Percentiles rank a stretch among this genome's conserved stretches.
phyloP scores from a whole-genome alignment of 2,113 vertebrate species.

The Cettia cetti region DNA sequence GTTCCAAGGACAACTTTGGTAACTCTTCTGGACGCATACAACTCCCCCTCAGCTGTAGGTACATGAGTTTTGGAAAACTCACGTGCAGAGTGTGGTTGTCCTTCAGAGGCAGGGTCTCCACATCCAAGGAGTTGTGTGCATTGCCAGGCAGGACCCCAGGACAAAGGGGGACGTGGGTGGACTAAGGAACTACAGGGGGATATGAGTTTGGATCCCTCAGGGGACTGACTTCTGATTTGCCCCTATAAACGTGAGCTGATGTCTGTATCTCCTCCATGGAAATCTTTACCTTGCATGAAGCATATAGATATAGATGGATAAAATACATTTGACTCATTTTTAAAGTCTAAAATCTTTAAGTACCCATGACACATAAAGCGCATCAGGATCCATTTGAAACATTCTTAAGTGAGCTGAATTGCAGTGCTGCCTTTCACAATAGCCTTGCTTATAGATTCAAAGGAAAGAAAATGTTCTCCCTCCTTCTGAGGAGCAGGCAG shows the following conservation, averaged over 20 bases:
- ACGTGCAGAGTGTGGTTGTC: background rate
- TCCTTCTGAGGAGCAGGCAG: background rate
- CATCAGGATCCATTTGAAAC: background rate
- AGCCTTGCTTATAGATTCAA: background rate
- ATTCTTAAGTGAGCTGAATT: background rate
- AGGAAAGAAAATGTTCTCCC: background rate
- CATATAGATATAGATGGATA: background rate
- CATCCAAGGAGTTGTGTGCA: accelerated
- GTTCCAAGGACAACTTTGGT: background rate
- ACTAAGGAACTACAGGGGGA: background rate
- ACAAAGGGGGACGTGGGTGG: background rate
- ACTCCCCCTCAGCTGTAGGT: background rate
- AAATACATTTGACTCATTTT: background rate
- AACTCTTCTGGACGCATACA: background rate
- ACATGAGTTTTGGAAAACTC: background rate
- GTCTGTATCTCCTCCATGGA: background rate
- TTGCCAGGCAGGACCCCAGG: background rate
- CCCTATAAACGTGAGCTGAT: background rate
- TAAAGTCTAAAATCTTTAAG: background rate
- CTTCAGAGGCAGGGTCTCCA: background rate
- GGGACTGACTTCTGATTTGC: background rate
- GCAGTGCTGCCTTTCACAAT: background rate
- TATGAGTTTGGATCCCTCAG: background rate
- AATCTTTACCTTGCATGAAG: background rate
- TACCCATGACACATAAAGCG: background rate